Evolutionary conservation across 2,888 invertebrate species (phyloP).

Genomic region (Barypeithes pellucidus): DNA sequence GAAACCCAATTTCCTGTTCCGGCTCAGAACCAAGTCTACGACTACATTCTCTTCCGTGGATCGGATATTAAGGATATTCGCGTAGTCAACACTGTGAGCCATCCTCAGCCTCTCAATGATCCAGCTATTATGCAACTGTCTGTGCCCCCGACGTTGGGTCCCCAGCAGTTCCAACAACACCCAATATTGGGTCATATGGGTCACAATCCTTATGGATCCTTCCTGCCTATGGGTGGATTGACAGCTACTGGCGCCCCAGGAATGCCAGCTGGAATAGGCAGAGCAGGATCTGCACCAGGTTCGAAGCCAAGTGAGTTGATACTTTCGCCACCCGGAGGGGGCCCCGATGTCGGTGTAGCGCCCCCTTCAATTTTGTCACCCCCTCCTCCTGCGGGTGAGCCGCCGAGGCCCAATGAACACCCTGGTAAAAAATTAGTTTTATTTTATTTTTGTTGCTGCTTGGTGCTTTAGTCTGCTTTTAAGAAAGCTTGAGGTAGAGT

Average conservation of each 20-base stretch:
- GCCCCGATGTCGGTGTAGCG: slow-evolving; percentile 44
- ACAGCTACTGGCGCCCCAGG: slow-evolving; percentile 67
- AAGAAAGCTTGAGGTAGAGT: slow-evolving; percentile 28
- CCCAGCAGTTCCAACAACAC: slow-evolving; percentile 79
- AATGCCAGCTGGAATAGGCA: slow-evolving; percentile 35
- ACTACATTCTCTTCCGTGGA: slow-evolving; percentile 98
- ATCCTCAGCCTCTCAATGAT: slow-evolving; percentile 87
- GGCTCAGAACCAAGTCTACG: slow-evolving; percentile 97
- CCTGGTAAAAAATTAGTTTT: slow-evolving; percentile 68
- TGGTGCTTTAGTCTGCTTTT: slow-evolving; percentile 31
- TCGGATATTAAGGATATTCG: slow-evolving; percentile 99
- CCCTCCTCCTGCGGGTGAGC: slow-evolving; percentile 65
- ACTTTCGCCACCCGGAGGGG: slow-evolving; percentile 56
- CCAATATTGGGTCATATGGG: slow-evolving; percentile 77
- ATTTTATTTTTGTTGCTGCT: slow-evolving; percentile 28
- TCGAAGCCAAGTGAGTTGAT: slow-evolving; percentile 79
- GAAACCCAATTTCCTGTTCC: slow-evolving; percentile 96
- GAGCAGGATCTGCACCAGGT: slow-evolving; percentile 36
- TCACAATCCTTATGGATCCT: slow-evolving; percentile 70
- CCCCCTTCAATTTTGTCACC: slow-evolving; percentile 68
- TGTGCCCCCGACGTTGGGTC: slow-evolving; percentile 81
- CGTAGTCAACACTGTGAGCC: slow-evolving; percentile 91
- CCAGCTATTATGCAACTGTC: slow-evolving; percentile 97
- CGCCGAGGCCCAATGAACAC: slow-evolving; percentile 65
- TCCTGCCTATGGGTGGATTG: slow-evolving; percentile 71